Conservation (phyloP, 2,888 invertebrate species). For the Ophion ellenae region DNA sequence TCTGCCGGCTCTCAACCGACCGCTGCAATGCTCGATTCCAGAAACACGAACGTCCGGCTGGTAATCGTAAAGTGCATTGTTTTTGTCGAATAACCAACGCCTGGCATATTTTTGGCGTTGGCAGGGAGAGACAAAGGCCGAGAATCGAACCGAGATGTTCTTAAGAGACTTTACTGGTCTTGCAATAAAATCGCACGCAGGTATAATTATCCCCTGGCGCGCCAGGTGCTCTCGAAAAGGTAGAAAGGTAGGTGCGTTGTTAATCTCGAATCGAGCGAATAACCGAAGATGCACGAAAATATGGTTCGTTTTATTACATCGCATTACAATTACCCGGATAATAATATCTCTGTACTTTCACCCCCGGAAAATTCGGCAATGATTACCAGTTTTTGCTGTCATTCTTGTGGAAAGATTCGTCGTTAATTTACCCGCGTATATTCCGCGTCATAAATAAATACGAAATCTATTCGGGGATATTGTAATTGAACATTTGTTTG, state of each 20-base stretch:
- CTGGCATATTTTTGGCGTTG: background rate
- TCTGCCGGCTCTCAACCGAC: conserved; percentile 50
- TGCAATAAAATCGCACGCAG: background rate
- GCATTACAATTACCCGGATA: background rate
- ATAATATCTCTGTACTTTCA: background rate
- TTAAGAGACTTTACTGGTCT: background rate
- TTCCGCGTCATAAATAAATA: no score
- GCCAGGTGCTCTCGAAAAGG: no score
- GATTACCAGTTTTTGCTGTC: background rate
- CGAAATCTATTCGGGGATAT: no score
- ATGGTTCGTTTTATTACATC: background rate
- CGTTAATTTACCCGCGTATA: no score
- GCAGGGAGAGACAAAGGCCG: background rate
- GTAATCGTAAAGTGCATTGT: conserved; percentile 22
- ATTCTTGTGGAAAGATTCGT: no score
- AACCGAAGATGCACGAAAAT: background rate
- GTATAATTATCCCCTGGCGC: background rate
- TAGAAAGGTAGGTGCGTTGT: no score
- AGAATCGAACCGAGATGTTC: background rate
- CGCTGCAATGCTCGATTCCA: conserved; percentile 32
- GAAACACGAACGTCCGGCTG: conserved; percentile 14
- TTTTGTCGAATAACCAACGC: background rate
- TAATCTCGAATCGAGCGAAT: no score
- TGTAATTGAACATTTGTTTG: no score
- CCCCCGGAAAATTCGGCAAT: background rate